Percentiles rank a stretch among this genome's conserved stretches.
phyloP scores from a whole-genome alignment of 2,888 invertebrate species.

The Mesodorylaimus sp. region DNA sequence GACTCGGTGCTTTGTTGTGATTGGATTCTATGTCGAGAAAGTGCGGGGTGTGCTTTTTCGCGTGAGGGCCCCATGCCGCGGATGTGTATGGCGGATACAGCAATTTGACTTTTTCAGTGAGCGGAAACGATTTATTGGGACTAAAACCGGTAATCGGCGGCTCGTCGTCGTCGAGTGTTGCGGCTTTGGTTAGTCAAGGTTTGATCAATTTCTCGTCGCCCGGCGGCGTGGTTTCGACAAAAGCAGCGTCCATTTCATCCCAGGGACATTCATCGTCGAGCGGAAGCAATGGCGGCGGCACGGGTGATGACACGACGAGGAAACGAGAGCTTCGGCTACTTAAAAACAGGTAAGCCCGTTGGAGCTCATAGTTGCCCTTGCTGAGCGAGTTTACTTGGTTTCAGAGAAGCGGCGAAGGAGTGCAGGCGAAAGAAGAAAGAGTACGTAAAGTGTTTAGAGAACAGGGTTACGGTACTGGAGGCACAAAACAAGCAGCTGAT shows the following conservation, averaged over 20 bases:
- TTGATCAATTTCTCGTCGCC: background rate
- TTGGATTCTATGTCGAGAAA: too few species aligned
- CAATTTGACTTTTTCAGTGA: too few species aligned
- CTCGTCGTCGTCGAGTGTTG: background rate
- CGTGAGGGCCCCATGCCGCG: too few species aligned
- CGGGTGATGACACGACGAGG: slow-evolving; percentile 27
- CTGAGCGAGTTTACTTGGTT: too few species aligned
- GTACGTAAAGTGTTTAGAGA: slow-evolving; percentile 98
- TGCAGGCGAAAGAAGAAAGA: slow-evolving; percentile 99
- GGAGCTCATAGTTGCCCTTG: too few species aligned
- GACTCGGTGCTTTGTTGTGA: too few species aligned
- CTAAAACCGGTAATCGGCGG: slow-evolving; percentile 2
- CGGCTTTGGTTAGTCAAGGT: too few species aligned
- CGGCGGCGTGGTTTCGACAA: background rate
- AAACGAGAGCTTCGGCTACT: slow-evolving; percentile 78
- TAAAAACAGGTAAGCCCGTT: slow-evolving; percentile 48
- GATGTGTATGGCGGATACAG: too few species aligned
- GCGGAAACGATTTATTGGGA: too few species aligned
- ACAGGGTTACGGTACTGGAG: slow-evolving; percentile 93
- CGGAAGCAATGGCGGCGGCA: background rate
- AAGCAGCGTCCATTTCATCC: background rate
- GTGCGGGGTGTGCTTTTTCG: too few species aligned
- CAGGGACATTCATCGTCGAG: background rate
- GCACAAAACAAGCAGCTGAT: slow-evolving; percentile 98
- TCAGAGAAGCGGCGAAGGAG: slow-evolving; percentile 88